Base-by-base conservation (phyloP, 2,888 invertebrate species). In the Morinoia aosen region DNA sequence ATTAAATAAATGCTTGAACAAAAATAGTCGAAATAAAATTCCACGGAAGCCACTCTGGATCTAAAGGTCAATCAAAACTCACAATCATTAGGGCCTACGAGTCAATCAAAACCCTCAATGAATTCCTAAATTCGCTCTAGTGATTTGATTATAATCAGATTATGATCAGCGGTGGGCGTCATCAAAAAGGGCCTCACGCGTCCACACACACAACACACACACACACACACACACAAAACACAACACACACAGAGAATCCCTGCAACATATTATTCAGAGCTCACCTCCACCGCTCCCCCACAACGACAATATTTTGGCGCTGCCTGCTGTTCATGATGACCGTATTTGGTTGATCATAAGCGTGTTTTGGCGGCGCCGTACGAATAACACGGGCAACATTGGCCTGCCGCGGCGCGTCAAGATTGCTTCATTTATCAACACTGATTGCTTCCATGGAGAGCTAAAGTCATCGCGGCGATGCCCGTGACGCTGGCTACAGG, bases 371-470 rank as follows among this genome's bases (percentile, higher is more conserved):
- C 39, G 7, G 76, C 90, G 39, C 90, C 90, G 48, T 90, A 90
- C 8, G 90, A 90, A 48, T 48, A 90, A 90, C 90, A 90, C 16
- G 14, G 8, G 48, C 40, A 10, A 14, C 90, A 39, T 90, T 40
- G 40, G 40, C 7, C 39, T 14, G 40, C 12, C 0, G 10, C 39
- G 90, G 4, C 93, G 93, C 57, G 93, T 93, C 93, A 93, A 93
- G 93, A 93, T 57, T 56, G 57, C 33, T 56, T 57, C 93, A 93
- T 93, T 93, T n/a, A 93, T 93, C 93, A 57, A 48, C 93, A n/a
- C 33, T 93, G 93, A 93, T 93, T 93, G 93, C 93, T 93, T 56
- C 93, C 93, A 93, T 93, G 93, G 93, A 93, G 93, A 93, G 93
- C 93, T 48, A 93, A 93, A 93, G 93, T 56, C 57, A 93, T 93